phyloP scores from a whole-genome alignment of 2,113 vertebrate genomes.

The Todiramphus chloris region DNA sequence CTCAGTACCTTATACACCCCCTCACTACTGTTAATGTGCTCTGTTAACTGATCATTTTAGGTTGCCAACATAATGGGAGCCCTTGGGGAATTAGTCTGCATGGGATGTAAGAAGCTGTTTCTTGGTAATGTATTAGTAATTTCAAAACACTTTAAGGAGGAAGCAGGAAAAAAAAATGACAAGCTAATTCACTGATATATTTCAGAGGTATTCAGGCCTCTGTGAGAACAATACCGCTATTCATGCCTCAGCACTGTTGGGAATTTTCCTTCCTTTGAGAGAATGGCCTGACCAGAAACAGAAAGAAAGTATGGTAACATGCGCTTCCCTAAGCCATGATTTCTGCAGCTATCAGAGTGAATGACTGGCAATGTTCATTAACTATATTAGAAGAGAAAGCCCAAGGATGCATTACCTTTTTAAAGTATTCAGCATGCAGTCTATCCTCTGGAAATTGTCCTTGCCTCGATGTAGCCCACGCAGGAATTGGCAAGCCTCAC shows the following conservation, averaged over 20 bases:
- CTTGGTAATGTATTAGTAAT: constrained; percentile 62
- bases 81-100: constrained; percentile 29
- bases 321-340: constrained; percentile 35
- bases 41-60: constrained; percentile 63
- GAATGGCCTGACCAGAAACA: constrained; percentile 25
- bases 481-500: background rate
- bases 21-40: background rate
- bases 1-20: background rate
- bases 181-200: constrained; percentile 42
- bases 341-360: constrained; percentile 8
- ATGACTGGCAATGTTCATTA: background rate
- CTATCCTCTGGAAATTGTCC: background rate
- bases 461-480: background rate
- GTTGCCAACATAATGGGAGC: constrained; percentile 19
- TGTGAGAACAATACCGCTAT: constrained; percentile 67
- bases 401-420: background rate
- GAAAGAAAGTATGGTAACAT: background rate
- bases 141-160: constrained; percentile 62
- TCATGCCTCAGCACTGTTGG: constrained; percentile 42
- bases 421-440: background rate
- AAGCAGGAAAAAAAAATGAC: constrained; percentile 42
- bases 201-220: constrained; percentile 44
- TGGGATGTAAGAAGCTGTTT: constrained; percentile 55
- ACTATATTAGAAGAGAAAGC: background rate
- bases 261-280: constrained; percentile 47